Evolutionary conservation across 1,140 invertebrate genomes (phyloP).

Genomic region (Drosophila dunni): DNA sequence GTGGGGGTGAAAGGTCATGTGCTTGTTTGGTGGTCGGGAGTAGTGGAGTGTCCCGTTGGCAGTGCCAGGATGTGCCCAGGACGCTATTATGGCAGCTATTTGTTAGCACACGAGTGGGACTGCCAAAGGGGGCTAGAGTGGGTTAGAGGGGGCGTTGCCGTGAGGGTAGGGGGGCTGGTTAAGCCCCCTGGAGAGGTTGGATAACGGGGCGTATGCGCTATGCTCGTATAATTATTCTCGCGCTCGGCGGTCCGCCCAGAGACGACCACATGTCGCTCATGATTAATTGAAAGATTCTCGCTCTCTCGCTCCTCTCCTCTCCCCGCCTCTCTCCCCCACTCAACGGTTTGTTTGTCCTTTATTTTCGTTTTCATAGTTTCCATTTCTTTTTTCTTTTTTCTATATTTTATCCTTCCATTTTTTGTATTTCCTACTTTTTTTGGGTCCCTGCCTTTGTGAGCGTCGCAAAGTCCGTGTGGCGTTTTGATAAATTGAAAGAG

Average conservation of each 20-base stretch:
- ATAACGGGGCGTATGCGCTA: conserved; percentile 65
- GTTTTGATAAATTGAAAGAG: conserved; percentile 48
- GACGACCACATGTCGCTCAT: conserved; percentile 78
- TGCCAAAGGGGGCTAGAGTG: conserved; percentile 8
- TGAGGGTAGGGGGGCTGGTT: background rate
- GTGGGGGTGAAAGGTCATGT: background rate
- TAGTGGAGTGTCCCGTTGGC: conserved; percentile 10
- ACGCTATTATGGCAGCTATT: conserved; percentile 73
- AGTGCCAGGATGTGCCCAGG: conserved; percentile 55
- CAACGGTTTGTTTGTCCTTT: conserved; percentile 50
- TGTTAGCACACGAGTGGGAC: conserved; percentile 53
- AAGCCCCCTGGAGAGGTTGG: conserved; percentile 3
- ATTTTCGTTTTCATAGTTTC: background rate
- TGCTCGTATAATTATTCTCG: conserved; percentile 70
- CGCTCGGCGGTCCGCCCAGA: conserved; percentile 63
- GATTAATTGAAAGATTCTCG: conserved; percentile 76
- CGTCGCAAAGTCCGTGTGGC: conserved; percentile 18
- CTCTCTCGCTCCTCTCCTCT: no score
- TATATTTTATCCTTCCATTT: background rate
- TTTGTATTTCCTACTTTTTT: conserved; percentile 13
- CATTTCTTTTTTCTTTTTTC: conserved; percentile 1
- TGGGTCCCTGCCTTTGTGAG: conserved; percentile 1
- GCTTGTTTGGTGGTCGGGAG: no score
- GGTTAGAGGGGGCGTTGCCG: background rate
- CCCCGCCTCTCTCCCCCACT: background rate